phyloP scores from a whole-genome alignment of 2,113 vertebrate species.

The Hippopotamus amphibius region DNA sequence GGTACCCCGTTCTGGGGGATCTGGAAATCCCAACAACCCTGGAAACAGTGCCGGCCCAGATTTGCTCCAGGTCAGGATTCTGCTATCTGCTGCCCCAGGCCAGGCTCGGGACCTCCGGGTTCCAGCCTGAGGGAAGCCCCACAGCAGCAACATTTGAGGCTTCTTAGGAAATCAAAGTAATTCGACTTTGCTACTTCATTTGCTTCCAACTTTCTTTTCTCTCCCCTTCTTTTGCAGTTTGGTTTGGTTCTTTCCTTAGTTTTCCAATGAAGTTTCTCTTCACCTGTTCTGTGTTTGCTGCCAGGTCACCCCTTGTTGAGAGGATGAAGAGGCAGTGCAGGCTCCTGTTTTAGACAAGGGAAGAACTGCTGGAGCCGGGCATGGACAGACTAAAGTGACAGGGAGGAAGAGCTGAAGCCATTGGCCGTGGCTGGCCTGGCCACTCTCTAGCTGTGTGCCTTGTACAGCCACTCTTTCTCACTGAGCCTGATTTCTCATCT shows the following conservation, averaged over 20 bases:
- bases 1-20: neutral
- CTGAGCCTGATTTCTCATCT: neutral
- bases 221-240: neutral
- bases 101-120: neutral
- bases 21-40: neutral
- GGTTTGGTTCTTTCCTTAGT: neutral
- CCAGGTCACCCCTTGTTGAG: neutral
- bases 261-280: conserved; percentile 19
- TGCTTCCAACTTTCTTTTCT: neutral
- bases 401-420: neutral
- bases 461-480: neutral
- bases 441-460: neutral
- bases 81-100: neutral
- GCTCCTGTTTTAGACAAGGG: neutral
- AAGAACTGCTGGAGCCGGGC: neutral
- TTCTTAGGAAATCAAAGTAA: neutral
- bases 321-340: neutral
- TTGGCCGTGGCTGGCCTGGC: neutral
- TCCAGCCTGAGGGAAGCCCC: neutral
- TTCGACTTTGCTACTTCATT: neutral
- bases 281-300: neutral
- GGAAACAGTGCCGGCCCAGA: neutral
- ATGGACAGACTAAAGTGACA: neutral
- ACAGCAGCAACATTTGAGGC: neutral
- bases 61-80: neutral